These are phyloP conservation scores for Altica lythri DNA, from an alignment of 2,888 invertebrate genomes.

Conservation along the genomic window DNA sequence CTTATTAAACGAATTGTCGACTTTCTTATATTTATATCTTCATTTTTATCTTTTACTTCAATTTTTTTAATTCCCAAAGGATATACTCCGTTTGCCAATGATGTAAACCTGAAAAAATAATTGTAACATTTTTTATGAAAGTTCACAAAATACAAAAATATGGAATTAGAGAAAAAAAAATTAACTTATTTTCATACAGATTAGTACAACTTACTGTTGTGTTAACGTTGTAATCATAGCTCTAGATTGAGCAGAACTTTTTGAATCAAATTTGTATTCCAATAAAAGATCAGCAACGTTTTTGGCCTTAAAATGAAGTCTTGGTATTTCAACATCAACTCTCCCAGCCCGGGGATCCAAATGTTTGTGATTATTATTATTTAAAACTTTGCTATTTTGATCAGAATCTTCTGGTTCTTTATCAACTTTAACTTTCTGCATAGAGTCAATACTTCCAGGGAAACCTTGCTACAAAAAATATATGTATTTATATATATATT, in stretches of 20 bases:
- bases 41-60: slow-evolving; percentile 49
- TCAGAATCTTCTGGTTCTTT: slow-evolving; percentile 23
- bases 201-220: slow-evolving; percentile 60
- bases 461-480: slow-evolving; percentile 66
- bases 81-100: slow-evolving; percentile 65
- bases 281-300: slow-evolving; percentile 63
- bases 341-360: slow-evolving; percentile 81
- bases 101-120: slow-evolving; percentile 62
- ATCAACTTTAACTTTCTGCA: slow-evolving; percentile 59
- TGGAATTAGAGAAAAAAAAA: slow-evolving; percentile 10
- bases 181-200: no score
- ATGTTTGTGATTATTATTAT: slow-evolving; percentile 47
- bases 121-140: no score
- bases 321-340: slow-evolving; percentile 73
- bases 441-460: slow-evolving; percentile 70
- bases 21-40: slow-evolving; percentile 47
- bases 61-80: slow-evolving; percentile 68
- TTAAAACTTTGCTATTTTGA: slow-evolving; percentile 31
- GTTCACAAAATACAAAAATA: no score
- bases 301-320: slow-evolving; percentile 68
- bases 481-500: not conserved
- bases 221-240: slow-evolving; percentile 61
- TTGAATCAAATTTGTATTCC: slow-evolving; percentile 58
- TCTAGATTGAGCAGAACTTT: slow-evolving; percentile 63
- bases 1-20: slow-evolving; percentile 50